Evolutionary conservation across 2,888 invertebrate species (phyloP).

Genomic region (Thumatha senex): DNA sequence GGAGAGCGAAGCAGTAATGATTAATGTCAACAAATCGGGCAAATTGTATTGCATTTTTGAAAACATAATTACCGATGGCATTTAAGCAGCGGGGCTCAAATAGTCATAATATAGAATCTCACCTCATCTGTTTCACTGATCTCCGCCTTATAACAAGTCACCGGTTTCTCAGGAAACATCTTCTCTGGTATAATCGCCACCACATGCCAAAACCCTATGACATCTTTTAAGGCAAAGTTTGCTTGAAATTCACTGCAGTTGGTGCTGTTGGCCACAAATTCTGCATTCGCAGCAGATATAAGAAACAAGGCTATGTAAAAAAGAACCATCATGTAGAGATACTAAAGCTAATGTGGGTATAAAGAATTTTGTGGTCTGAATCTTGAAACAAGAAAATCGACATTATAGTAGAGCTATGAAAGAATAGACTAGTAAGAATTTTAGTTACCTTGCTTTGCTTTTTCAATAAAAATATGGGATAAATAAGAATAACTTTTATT

Average conservation of each 20-base stretch:
- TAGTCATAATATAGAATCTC: constrained; percentile 20
- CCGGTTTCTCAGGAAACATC: constrained; percentile 58
- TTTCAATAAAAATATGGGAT: too few relatives aligned
- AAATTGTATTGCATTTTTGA: too few relatives aligned
- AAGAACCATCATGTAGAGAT: constrained; percentile 39
- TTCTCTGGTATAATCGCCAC: constrained; percentile 68
- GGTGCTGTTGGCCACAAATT: constrained; percentile 36
- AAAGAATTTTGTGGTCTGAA: constrained; percentile 18
- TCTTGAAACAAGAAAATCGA: constrained; percentile 11
- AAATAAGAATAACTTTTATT: too few relatives aligned
- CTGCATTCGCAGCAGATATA: constrained; percentile 33
- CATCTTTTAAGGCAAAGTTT: constrained; percentile 54
- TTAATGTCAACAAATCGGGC: too few relatives aligned
- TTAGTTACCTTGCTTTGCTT: too few relatives aligned
- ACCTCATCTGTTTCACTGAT: constrained; percentile 73
- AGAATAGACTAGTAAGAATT: constrained; percentile 19
- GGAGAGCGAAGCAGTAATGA: too few relatives aligned
- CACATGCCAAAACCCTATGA: constrained; percentile 65
- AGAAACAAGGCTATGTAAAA: constrained; percentile 30
- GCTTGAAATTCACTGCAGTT: constrained; percentile 60
- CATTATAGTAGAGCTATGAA: constrained; percentile 12
- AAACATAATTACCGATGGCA: too few relatives aligned
- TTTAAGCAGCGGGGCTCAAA: too few relatives aligned
- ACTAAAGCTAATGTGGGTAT: constrained; percentile 1
- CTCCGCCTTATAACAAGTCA: constrained; percentile 65